Evolutionary conservation across 2,113 vertebrate species (phyloP).

Genomic region (Falco punctatus): DNA sequence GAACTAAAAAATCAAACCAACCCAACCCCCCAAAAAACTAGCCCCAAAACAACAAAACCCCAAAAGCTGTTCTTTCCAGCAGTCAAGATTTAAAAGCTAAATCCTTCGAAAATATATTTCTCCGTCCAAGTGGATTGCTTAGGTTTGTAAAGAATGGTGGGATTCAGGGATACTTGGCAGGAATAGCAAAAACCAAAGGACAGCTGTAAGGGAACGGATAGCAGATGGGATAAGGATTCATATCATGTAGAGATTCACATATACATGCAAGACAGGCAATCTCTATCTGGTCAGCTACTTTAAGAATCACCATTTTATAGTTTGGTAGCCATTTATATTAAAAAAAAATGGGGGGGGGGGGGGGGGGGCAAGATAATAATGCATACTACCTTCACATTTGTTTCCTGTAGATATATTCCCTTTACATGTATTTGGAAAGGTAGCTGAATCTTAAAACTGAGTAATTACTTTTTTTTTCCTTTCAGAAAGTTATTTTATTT

Average conservation of each 20-base stretch:
- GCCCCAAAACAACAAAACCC: background rate
- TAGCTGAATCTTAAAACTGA: background rate
- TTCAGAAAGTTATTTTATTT: background rate
- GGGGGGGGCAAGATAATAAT: background rate
- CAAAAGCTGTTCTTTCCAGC: background rate
- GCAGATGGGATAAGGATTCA: background rate
- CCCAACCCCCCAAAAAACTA: no score
- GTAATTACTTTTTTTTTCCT: background rate
- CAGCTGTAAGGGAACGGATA: background rate
- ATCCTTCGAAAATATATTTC: background rate
- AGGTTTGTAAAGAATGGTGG: background rate
- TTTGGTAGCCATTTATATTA: background rate
- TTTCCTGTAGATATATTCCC: background rate
- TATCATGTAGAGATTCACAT: background rate
- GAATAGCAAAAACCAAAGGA: background rate
- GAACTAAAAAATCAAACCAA: no score
- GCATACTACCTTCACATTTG: background rate
- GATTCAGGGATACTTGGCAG: background rate
- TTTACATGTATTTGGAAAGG: background rate
- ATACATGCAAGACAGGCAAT: no score
- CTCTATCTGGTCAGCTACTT: background rate
- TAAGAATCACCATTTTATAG: background rate
- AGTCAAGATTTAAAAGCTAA: background rate
- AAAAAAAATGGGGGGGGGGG: fast-evolving
- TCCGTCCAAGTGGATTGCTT: background rate